Percentiles rank a stretch among this genome's conserved stretches.
phyloP scores from a whole-genome alignment of 2,113 vertebrate genomes.

The Mobula hypostoma region DNA sequence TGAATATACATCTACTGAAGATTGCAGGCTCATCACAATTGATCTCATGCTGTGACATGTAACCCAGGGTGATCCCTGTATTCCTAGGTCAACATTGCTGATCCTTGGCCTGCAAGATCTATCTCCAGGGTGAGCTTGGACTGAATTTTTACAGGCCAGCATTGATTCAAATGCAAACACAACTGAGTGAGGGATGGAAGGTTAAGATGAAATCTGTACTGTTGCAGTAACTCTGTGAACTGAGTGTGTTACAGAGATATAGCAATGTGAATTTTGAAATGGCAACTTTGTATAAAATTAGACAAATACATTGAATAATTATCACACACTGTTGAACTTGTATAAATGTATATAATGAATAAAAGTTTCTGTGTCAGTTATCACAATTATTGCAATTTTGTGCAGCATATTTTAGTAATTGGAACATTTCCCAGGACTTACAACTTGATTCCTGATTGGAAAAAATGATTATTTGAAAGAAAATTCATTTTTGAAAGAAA shows the following conservation, averaged over 20 bases:
- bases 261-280: background rate
- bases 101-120: background rate
- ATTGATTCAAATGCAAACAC: background rate
- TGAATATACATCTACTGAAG: background rate
- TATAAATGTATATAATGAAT: conserved; percentile 17
- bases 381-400: background rate
- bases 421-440: conserved; percentile 14
- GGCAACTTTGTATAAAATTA: background rate
- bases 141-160: background rate
- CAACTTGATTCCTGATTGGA: background rate
- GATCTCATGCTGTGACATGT: background rate
- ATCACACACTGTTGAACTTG: background rate
- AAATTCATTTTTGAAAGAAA: background rate
- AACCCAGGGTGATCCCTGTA: background rate
- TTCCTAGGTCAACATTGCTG: background rate
- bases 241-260: background rate
- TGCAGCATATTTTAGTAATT: too few species aligned
- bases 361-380: background rate
- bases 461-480: background rate
- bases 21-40: background rate
- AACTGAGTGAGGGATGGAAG: background rate
- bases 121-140: background rate
- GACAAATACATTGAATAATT: conserved; percentile 24
- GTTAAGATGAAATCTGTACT: background rate
- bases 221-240: background rate